Base-by-base conservation (phyloP, 2,113 vertebrate genomes). In the Gila orcuttii region DNA sequence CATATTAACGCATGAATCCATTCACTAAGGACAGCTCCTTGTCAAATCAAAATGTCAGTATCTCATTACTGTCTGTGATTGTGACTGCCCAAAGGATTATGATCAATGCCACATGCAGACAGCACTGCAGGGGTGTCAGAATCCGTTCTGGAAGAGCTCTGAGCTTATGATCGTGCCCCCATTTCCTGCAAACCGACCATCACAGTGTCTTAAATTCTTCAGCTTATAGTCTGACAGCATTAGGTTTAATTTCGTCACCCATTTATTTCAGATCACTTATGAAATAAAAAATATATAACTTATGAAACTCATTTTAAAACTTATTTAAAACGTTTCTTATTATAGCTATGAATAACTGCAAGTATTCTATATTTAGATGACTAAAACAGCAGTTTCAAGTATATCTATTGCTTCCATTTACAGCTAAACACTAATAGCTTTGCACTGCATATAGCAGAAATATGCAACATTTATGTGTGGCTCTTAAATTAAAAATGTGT, bases 21-120 rank as follows among this genome's bases (percentile, higher is more conserved):
- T 71, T 73, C 62, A 13, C 33, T 69, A 62, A 79, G 62, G 66
- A 57, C 45, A 75, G 19, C 45, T 66, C 5, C n/a, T 71, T 79
- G 80, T 86, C 75, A 79, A 71, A 78, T 85, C 60, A 78, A 74
- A 83, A 39, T 25, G 59, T 86, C 75, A 86, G 39, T 66, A 73
- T 52, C 83, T 57, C 17, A 74, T 86, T 86, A 83, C 66, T 69
- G 60, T 68, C 6, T 47, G 42, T 57, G 66, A 39, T 73, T 21
- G 62, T 60, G 55, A 71, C 62, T 78, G 57, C 62, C 68, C 59
- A 85, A 52, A 39, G 39, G 25, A 86, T 82, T 77, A 77, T 57
- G 31, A n/a, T 68, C 45, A 77, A 25, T 68, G 66, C 79, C 78
- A 50, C 55, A 75, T 15, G 23, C 66, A 74, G 42, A 64, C 69